phyloP scores from a whole-genome alignment of 2,888 invertebrate species.

The Papilio elwesi region DNA sequence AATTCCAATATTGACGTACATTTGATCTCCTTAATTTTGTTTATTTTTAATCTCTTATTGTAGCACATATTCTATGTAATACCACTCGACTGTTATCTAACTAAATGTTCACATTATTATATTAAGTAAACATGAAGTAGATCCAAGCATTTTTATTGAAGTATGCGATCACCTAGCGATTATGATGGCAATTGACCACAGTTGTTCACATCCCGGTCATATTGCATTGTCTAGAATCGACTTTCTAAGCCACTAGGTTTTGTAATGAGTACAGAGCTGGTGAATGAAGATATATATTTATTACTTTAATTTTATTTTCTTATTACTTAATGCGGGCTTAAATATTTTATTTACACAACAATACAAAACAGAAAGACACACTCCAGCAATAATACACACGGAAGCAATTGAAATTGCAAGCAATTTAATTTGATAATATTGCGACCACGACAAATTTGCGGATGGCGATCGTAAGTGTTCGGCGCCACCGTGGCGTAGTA shows the following conservation, averaged over 20 bases:
- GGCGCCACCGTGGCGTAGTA: conserved; percentile 53
- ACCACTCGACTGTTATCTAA: too few relatives aligned
- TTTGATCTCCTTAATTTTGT: background rate
- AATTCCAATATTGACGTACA: background rate
- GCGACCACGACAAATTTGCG: conserved; percentile 48
- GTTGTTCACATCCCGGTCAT: too few relatives aligned
- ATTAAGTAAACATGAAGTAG: too few relatives aligned
- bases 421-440: conserved; percentile 51
- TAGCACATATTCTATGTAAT: background rate
- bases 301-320: background rate
- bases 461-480: conserved; percentile 52
- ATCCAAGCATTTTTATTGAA: too few relatives aligned
- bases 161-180: too few relatives aligned
- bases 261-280: too few relatives aligned
- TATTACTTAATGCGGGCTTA: background rate
- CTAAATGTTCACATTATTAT: too few relatives aligned
- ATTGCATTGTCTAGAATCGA: too few relatives aligned
- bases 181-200: too few relatives aligned
- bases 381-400: background rate
- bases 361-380: background rate
- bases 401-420: conserved; percentile 34
- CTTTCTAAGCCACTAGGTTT: too few relatives aligned
- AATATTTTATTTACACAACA: background rate
- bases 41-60: background rate
- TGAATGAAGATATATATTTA: background rate